Conservation (phyloP, 2,113 vertebrate genomes). For the Raja brachyura region DNA sequence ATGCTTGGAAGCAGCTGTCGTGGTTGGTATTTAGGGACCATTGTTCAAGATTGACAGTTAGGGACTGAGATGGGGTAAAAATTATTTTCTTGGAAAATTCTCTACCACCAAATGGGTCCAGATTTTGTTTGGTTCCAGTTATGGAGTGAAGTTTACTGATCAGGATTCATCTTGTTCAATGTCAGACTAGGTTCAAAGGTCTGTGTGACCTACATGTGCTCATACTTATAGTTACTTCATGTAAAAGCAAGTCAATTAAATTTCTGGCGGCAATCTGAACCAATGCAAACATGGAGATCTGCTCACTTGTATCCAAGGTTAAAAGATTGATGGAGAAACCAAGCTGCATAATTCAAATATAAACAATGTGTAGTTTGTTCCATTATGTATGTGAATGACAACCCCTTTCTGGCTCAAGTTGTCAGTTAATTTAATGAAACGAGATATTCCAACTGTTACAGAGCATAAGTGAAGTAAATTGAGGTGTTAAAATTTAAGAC, state of each 20-base stretch:
- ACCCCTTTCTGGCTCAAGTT: neutral
- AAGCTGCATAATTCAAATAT: conserved; percentile 9
- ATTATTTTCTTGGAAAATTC: too few relatives aligned
- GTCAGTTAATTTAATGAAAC: conserved; percentile 26
- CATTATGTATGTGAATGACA: conserved; percentile 7
- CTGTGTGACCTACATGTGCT: neutral
- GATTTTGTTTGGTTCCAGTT: too few relatives aligned
- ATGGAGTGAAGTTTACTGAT: neutral
- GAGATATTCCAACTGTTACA: neutral
- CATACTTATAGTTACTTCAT: neutral
- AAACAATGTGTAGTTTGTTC: conserved; percentile 19
- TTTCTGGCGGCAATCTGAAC: neutral
- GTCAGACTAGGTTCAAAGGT: neutral
- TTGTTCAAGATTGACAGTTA: too few relatives aligned
- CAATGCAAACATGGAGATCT: neutral
- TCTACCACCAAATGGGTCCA: too few relatives aligned
- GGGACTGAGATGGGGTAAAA: too few relatives aligned
- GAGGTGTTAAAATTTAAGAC: conserved; percentile 11
- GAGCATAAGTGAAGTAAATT: neutral
- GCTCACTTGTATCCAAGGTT: conserved; percentile 30
- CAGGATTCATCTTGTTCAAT: neutral
- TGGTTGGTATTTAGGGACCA: too few relatives aligned
- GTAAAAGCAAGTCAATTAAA: neutral
- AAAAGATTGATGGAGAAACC: neutral
- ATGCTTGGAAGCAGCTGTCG: too few relatives aligned